Evolutionary conservation across 2,113 vertebrate species (phyloP).

Genomic region (Callorhinus ursinus): DNA sequence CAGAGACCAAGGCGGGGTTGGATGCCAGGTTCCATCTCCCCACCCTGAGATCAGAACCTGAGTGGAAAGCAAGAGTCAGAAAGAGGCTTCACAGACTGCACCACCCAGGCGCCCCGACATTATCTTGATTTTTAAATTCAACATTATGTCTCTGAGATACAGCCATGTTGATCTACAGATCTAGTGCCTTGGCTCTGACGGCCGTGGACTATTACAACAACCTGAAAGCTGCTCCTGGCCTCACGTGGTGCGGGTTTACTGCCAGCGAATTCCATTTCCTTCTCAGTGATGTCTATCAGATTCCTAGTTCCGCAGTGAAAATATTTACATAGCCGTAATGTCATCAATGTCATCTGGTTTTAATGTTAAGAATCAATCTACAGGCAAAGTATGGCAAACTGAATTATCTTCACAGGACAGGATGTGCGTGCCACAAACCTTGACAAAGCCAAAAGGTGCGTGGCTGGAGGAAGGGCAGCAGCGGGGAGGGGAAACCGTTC

Average conservation of each 20-base stretch:
- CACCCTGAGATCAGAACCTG: neutral
- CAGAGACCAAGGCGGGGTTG: neutral
- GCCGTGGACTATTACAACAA: neutral
- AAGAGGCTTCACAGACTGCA: neutral
- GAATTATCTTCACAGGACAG: neutral
- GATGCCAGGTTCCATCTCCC: neutral
- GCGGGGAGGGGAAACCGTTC: neutral
- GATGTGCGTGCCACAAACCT: neutral
- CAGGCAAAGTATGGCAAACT: neutral
- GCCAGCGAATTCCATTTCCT: neutral
- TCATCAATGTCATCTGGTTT: neutral
- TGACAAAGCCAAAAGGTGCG: neutral
- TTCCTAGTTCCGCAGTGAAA: neutral
- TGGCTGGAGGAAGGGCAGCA: neutral
- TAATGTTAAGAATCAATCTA: neutral
- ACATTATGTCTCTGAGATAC: neutral
- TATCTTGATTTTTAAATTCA: neutral
- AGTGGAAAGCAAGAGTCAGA: neutral
- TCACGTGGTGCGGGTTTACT: neutral
- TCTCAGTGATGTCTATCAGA: neutral
- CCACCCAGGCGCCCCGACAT: neutral
- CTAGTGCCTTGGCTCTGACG: neutral
- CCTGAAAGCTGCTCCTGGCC: neutral
- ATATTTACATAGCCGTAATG: neutral
- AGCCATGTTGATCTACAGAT: neutral